These are phyloP conservation scores for Platyura marginata DNA, from an alignment of 1,140 invertebrate species.

Conservation along the genomic window DNA sequence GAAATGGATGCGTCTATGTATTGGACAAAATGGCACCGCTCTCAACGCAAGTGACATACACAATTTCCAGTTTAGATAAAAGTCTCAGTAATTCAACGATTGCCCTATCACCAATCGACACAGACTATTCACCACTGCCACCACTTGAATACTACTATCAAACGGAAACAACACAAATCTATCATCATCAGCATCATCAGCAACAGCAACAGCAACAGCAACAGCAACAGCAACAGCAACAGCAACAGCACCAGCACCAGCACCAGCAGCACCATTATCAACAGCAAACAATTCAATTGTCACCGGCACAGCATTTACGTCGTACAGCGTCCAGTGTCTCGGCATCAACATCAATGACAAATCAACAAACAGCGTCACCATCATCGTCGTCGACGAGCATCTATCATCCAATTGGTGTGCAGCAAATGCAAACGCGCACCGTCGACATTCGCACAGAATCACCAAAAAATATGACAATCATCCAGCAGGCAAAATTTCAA, in stretches of 20 bases:
- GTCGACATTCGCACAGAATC: slow-evolving; percentile 43
- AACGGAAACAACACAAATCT: slow-evolving; percentile 9
- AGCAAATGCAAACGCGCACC: slow-evolving; percentile 5
- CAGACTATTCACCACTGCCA: slow-evolving; percentile 4
- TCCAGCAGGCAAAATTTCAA: slow-evolving; percentile 72
- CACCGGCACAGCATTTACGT: too few species aligned
- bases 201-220: neutral
- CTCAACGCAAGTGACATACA: neutral
- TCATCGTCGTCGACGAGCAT: neutral
- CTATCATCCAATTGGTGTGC: neutral
- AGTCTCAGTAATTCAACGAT: neutral
- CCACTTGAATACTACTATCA: slow-evolving; percentile 8
- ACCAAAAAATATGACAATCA: slow-evolving; percentile 62
- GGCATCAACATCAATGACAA: neutral
- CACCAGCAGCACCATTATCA: neutral
- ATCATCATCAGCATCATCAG: slow-evolving; percentile 6
- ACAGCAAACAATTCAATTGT: too few species aligned
- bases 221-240: slow-evolving; percentile 16
- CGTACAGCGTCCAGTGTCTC: neutral
- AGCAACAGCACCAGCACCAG: slow-evolving; percentile 13
- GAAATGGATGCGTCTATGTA: neutral
- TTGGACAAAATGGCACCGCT: too few species aligned
- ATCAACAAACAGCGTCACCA: neutral
- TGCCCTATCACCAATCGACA: slow-evolving; percentile 7
- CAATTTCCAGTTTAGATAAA: neutral